Evolutionary conservation across 2,113 vertebrate species (phyloP), one percentile per base, ranked within the genome.

Genomic region (Acanthisitta chloris): DNA sequence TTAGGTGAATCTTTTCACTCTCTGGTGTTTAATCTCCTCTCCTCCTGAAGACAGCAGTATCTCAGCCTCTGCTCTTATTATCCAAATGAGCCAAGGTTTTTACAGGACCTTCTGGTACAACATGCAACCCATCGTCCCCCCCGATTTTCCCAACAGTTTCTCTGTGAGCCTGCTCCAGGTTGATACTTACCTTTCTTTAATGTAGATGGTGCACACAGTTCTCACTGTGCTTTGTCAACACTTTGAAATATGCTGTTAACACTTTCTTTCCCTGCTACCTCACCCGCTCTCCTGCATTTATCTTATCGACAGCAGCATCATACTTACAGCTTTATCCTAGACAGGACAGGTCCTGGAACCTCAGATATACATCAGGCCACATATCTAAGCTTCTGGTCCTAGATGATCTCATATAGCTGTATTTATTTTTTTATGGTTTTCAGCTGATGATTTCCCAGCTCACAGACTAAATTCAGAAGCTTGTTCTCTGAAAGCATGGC

Each of bases 71-170:
- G 9, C 69, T 79, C n/a, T 48, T 52, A 62, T 17, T 31, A 52
- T 6, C 43, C 48, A 20, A 79, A 64, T 23, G 34, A 79, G 62
- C 15, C 49, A 25, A 64, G 43, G 49, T 48, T 80, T 58, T 70
- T 54, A 48, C 40, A 29, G 31, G 12, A 43, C 66, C 31, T 78
- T 69, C 61, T 79, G 61, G 38, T 34, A 54, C 24, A 52, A 57
- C 19, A 38, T 2, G 4, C 0, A 3, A 48, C 21, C 38, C 28
- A 31, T 34, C 2, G 2, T 34, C 38, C 24, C 48, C 28, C 8
- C 2, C n/a, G 5, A 8, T 14, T 1, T 1, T 45, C 59, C 93
- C n/a, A n/a, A 51, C 48, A 81, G 70, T 10, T 36, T 18, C 43
- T 24, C 86, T 43, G 54, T 25, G 25, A 64, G 74, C 49, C 38